Evolutionary conservation across 2,113 vertebrate species (phyloP).

Genomic region (Acanthochromis polyacanthus): DNA sequence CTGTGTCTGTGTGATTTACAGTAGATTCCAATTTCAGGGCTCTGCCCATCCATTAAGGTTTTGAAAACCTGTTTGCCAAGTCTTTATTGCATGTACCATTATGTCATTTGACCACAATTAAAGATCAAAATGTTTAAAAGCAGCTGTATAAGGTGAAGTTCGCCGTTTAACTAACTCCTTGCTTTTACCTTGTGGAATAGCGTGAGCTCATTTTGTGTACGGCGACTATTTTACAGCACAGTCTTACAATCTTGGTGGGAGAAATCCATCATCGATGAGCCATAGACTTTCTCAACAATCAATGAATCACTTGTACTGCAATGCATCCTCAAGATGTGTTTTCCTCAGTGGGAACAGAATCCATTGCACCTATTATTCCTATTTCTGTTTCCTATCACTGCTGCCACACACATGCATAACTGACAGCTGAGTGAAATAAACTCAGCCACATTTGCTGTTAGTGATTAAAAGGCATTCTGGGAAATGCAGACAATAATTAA

Average conservation of each 20-base stretch:
- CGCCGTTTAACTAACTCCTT: too few relatives aligned
- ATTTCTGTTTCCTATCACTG: constrained; percentile 14
- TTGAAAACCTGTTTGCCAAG: background rate
- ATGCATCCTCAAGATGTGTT: constrained; percentile 2
- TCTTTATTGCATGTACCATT: background rate
- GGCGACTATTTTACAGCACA: background rate
- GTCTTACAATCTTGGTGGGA: background rate
- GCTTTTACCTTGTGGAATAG: background rate
- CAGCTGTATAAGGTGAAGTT: too few relatives aligned
- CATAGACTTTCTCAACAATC: background rate
- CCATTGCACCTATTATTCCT: background rate
- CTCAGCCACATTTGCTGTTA: constrained; percentile 13
- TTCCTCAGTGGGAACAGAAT: background rate
- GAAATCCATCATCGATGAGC: background rate
- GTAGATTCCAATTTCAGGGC: background rate
- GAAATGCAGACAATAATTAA: constrained; percentile 15
- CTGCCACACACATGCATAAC: constrained; percentile 7
- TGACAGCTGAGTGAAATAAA: constrained; percentile 28
- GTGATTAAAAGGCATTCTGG: constrained; percentile 24
- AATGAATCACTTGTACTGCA: background rate
- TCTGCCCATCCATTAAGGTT: background rate
- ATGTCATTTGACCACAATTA: background rate
- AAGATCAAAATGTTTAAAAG: background rate
- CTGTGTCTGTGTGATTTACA: background rate
- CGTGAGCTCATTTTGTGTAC: background rate